phyloP scores from a whole-genome alignment of 2,113 vertebrate genomes.

The Ceyx cyanopectus region DNA sequence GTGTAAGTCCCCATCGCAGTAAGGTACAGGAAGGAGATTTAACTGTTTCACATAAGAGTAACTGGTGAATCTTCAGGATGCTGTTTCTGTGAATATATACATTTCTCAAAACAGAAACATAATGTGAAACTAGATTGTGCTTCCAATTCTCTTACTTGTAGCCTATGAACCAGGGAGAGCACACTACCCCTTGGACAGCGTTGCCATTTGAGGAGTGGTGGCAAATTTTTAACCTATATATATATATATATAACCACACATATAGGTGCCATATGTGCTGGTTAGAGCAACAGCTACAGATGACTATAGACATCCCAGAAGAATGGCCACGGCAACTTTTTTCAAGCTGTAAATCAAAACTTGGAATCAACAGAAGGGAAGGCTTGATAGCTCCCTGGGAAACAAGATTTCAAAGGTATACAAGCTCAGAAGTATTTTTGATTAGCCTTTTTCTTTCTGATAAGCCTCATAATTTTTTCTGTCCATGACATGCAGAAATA shows the following conservation, averaged over 20 bases:
- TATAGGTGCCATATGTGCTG: neutral
- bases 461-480: neutral
- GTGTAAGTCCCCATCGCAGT: neutral
- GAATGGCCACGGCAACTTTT: neutral
- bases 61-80: neutral
- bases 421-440: neutral
- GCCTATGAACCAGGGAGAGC: neutral
- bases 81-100: neutral
- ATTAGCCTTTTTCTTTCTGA: slow-evolving; percentile 3
- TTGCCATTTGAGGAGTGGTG: neutral
- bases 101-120: neutral
- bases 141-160: neutral
- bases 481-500: too few species aligned
- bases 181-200: neutral
- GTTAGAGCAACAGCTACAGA: neutral
- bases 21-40: neutral
- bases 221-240: neutral
- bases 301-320: neutral
- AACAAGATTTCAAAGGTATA: slow-evolving; percentile 32
- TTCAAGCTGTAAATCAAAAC: slow-evolving; percentile 1
- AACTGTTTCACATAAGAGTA: neutral
- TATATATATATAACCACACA: too few species aligned
- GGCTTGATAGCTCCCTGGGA: slow-evolving; percentile 23
- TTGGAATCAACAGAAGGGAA: slow-evolving; percentile 22
- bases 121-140: neutral